Conservation (phyloP, 1,140 invertebrate species). For the Aphelenchoides avenae region DNA sequence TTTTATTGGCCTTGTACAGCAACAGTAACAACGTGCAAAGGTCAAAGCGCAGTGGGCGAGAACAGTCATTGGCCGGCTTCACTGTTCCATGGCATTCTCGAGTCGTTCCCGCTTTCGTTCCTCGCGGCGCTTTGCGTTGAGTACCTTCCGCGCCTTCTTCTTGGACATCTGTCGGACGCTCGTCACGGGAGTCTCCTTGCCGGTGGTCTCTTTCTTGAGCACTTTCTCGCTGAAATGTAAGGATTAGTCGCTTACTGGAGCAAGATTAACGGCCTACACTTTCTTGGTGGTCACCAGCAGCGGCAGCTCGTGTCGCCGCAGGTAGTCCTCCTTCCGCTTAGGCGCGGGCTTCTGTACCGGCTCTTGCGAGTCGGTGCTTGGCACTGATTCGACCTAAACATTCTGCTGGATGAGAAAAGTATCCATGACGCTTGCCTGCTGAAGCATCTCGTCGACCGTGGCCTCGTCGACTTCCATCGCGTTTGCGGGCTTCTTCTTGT, state of each 20-base stretch:
- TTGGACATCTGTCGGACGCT: slow-evolving; percentile 22
- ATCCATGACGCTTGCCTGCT: background rate
- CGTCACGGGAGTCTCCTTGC: slow-evolving; percentile 1
- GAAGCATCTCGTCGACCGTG: background rate
- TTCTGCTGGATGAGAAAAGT: too few species aligned
- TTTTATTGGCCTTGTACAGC: too few species aligned
- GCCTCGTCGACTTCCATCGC: background rate
- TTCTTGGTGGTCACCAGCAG: background rate
- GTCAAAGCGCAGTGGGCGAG: too few species aligned
- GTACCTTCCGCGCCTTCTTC: slow-evolving; percentile 26
- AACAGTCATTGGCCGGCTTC: too few species aligned
- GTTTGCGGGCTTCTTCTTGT: slow-evolving; percentile 2
- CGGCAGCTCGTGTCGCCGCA: slow-evolving; percentile 16
- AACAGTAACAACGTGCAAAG: too few species aligned
- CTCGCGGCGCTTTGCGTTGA: slow-evolving; percentile 24
- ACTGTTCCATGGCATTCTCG: slow-evolving; percentile 25
- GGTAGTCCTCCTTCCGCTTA: slow-evolving; percentile 17
- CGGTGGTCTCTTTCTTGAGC: slow-evolving; percentile 2
- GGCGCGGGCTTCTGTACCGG: background rate
- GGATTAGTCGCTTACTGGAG: background rate
- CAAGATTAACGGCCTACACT: background rate
- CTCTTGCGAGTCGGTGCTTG: background rate
- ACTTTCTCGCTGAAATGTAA: background rate
- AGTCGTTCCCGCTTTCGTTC: slow-evolving; percentile 24
- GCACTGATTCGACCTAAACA: background rate